A percentile compares a stretch with the other conserved stretches of the same genome.
Evolutionary conservation across 2,888 invertebrate genomes (phyloP).

Genomic region (Chouioia cunea): DNA sequence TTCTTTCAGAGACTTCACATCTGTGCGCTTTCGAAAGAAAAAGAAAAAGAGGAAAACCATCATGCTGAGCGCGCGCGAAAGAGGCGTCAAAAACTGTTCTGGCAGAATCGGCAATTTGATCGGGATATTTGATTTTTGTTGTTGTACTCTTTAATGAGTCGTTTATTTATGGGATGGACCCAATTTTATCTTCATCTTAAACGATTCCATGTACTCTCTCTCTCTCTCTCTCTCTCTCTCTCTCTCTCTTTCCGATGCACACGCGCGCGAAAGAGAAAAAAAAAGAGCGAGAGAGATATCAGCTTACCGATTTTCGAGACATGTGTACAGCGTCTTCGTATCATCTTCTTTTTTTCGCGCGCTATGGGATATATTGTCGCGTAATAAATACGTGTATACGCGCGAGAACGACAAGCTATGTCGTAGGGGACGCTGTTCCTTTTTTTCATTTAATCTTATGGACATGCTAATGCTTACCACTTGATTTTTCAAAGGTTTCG

Average conservation of each 20-base stretch:
- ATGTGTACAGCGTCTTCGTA: conserved; percentile 9
- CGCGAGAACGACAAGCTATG: neutral
- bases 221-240: neutral
- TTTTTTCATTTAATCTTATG: no score
- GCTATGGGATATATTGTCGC: neutral
- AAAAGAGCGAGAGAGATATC: conserved; percentile 27
- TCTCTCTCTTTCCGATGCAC: conserved; percentile 7
- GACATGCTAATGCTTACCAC: neutral
- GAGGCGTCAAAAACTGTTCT: no score
- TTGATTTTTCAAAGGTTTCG: conserved; percentile 14
- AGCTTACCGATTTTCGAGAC: conserved; percentile 43
- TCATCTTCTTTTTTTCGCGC: neutral
- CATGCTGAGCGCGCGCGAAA: no score
- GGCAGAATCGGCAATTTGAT: conserved; percentile 40
- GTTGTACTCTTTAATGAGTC: conserved; percentile 38
- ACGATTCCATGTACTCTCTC: conserved; percentile 36
- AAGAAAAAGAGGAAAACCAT: no score
- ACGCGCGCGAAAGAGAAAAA: no score
- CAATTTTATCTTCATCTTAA: conserved; percentile 46
- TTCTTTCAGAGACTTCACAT: no score
- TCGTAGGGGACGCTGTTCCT: no score
- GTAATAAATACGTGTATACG: conserved; percentile 22
- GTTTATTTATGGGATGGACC: conserved; percentile 37
- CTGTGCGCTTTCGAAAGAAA: no score
- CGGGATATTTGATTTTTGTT: conserved; percentile 18